Evolutionary conservation across 1,140 invertebrate genomes (phyloP), one percentile per base, ranked within the genome.

Genomic region (Listronotus bonariensis): DNA sequence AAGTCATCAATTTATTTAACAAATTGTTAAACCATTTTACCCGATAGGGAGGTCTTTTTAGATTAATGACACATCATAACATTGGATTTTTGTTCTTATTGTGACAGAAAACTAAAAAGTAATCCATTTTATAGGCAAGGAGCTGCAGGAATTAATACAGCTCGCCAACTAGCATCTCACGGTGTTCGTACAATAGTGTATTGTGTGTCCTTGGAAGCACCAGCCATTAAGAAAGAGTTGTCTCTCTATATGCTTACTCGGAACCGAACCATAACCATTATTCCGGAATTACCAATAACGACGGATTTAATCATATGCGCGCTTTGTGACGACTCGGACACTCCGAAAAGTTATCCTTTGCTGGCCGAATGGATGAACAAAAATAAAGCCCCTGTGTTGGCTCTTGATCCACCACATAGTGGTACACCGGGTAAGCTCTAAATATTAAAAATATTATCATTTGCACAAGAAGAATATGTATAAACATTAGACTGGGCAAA

Each of bases 81-180:
- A 5, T 26, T 26, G 1, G 20, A 26, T 26, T 1, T 26, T 26
- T 26, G 20, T 26, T 5, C 20, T 26, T 5, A 26, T 5, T 26
- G 20, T 26, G 20, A 5, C 20, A 26, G 5, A 26, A 26, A 26
- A 3, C 5, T 26, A 26, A 26, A 26, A 26, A 26, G 2, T 26
- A 26, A 26, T 26, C 20, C 20, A 3, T 3, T 59, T 74, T 5
- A 45, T 53, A 79, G 77, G 34, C 78, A 80, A 43, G 91, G 91
- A 66, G 92, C 90, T 17, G 84, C 88, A 40, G 90, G 89, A 55
- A 86, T 89, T 8, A 86, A 89, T 48, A 87, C 89, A 65, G 91
- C 91, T 56, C 84, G 93, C 15, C 90, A 94, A 73, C 82, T 96
- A 45, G 87, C 90, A 15, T 88, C 89, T 73, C 92, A 95, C 74